Conservation (phyloP, 2,113 vertebrate genomes). For the Bombycilla garrulus region DNA sequence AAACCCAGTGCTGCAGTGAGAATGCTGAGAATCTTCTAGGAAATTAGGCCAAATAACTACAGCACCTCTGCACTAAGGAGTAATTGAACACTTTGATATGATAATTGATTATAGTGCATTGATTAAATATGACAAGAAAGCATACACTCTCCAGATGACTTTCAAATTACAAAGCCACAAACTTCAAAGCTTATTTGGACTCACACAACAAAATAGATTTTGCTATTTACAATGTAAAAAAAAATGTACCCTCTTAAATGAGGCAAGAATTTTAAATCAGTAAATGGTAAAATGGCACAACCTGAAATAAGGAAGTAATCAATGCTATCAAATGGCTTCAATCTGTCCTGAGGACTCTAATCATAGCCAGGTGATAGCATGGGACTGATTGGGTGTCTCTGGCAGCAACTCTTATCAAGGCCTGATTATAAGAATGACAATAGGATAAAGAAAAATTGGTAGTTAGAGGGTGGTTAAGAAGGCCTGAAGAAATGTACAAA, state of each 20-base stretch:
- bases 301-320: slow-evolving; percentile 86
- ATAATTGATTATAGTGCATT: slow-evolving; percentile 65
- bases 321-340: slow-evolving; percentile 85
- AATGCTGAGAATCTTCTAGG: not conserved
- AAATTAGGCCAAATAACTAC: slow-evolving; percentile 36
- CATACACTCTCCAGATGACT: slow-evolving; percentile 56
- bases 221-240: slow-evolving; percentile 61
- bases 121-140: slow-evolving; percentile 58
- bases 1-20: not conserved
- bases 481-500: not conserved
- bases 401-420: slow-evolving; percentile 47
- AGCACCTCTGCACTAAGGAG: slow-evolving; percentile 9
- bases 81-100: slow-evolving; percentile 67
- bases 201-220: slow-evolving; percentile 58
- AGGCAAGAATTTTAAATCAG: slow-evolving; percentile 65
- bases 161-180: slow-evolving; percentile 61
- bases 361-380: slow-evolving; percentile 81
- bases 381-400: slow-evolving; percentile 59
- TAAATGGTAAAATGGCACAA: slow-evolving; percentile 68
- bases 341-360: slow-evolving; percentile 78
- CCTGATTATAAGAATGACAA: slow-evolving; percentile 28
- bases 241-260: slow-evolving; percentile 40
- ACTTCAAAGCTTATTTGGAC: slow-evolving; percentile 72
- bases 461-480: slow-evolving; percentile 5
- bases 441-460: slow-evolving; percentile 26